Evolutionary conservation across 1,140 invertebrate species (phyloP), one percentile per base, ranked within the genome.

Genomic region (Micrasema longulum): DNA sequence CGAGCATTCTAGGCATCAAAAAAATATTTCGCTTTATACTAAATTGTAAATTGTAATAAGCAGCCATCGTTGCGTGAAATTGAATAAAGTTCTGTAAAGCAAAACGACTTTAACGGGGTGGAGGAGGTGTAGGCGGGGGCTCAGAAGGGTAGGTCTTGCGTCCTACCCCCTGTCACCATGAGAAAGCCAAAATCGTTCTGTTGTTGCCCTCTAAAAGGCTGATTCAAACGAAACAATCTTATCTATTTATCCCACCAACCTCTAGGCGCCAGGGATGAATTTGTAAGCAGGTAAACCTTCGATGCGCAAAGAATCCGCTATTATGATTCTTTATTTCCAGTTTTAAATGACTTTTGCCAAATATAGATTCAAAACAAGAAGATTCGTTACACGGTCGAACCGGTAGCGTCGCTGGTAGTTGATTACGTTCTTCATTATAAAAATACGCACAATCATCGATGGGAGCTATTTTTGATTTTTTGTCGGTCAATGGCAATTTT

Each of bases 31-130:
- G 65, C 73, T 75, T 72, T 75, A 65, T 75, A 75, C 73, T 75
- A 75, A 75, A 75, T 75, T 75, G 69, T 75, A 72, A 75, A 75
- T 75, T 75, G 71, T 76, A 76, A 72, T 76, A 76, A 76, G 74
- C 74, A 76, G 31, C 71, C 74, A 70, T 76, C 74, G 74, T 76
- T 68, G 74, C 74, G 74, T 76, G 74, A 76, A 76, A 76, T 76
- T 76, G 74, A 76, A 76, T 76, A 72, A 76, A 76, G 74, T 76
- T 76, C 68, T 76, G 71, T 71, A 72, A 70, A 70, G 74, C 71
- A 76, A 76, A 72, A 71, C 74, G 70, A 65, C 65, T 69, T 12
- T 23, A 36, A n/a, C n/a, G 68, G 26, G 50, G 1, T 7, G 55
- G 69, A 9, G 55, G 23, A 45, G 67, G 43, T 11, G 55, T 48